Evolutionary conservation across 1,140 invertebrate genomes (phyloP), one percentile per base, ranked within the genome.

Genomic region (Drosophila willistoni): DNA sequence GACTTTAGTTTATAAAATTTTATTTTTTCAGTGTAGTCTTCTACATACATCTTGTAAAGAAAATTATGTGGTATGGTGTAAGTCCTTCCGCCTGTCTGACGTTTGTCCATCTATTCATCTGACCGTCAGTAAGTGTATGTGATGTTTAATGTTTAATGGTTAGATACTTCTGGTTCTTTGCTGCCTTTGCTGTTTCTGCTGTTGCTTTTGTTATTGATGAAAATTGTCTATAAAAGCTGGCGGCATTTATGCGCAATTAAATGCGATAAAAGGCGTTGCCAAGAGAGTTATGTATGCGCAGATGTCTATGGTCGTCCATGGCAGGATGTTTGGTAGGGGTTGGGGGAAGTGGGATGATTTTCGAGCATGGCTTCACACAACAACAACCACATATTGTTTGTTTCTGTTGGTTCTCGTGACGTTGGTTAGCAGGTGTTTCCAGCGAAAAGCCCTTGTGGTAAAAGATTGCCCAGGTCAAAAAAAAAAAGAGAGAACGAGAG

Each of bases 191-290:
- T 22, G n/a, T 17, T 13, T 12, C 12, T 42, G 41, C 44, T 17
- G 44, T 47, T 47, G 67, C 66, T 68, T 67, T 87, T 76, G 71
- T 79, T 83, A 83, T 87, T 80, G 83, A 87, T 89, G 73, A 73
- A 77, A 89, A 87, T 80, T 71, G 76, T 87, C 83, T 73, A 86
- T 82, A 86, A 86, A 86, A 76, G 67, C 64, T 57, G 64, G 62
- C 41, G 64, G 55, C 66, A 60, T 87, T 86, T 83, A 86, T 87
- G 76, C 76, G 56, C 79, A 86, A 86, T 86, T 87, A 87, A 87
- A 86, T 87, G 76, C 71, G 71, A 75, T 68, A 77, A 73, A 74
- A 76, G 76, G 71, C 65, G 69, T 69, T 60, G 66, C 73, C 69
- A 68, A 70, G 79, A 86, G 78, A 78, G 85, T 71, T 72, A 79